Evolutionary conservation across 2,113 vertebrate species (phyloP), one percentile per base, ranked within the genome.

Genomic region (Conger conger): DNA sequence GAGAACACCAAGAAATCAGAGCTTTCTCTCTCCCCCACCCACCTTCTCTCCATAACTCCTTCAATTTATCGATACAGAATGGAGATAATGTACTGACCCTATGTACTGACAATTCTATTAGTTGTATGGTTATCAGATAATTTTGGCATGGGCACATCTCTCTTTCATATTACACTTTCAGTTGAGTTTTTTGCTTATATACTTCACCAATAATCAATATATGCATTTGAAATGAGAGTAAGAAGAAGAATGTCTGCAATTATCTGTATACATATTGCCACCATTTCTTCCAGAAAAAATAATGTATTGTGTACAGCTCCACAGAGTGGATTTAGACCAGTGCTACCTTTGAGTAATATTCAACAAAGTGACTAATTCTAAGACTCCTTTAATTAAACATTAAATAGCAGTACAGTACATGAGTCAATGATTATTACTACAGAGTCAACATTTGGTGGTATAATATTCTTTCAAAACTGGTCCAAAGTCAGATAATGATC

Each of bases 351-450:
- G 82, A 82, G 6, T 54, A 78, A 83, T 36, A 76, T 35, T 16
- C 83, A 88, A 86, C 16, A 42, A 76, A 80, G 18, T 54, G 53
- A 57, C 38, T 63, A 80, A 73, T 53, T 82, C 79, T 78, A 80
- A 13, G 37, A 54, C 57, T n/a, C 33, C 4, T 88, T 88, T 86
- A 89, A 86, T 89, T 89, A 73, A 83, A 87, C 82, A 80, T 82
- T 86, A 91, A 88, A 86, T 83, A 84, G 27, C 80, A 82, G 78
- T 60, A 83, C 76, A 88, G 53, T 82, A 86, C 87, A 89, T 50
- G 68, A 86, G 78, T 87, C 33, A 85, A 54, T 30, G 83, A 42
- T 76, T 80, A 18, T 53, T 33, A 79, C 73, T 85, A 57, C 3
- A 36, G 60, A 84, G 54, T 57, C 80, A 82, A 16, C 15, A 57